Percentiles rank a stretch among this genome's conserved stretches.
phyloP scores from a whole-genome alignment of 2,797 vertebrate species.

The Malacoctenus gilli region DNA sequence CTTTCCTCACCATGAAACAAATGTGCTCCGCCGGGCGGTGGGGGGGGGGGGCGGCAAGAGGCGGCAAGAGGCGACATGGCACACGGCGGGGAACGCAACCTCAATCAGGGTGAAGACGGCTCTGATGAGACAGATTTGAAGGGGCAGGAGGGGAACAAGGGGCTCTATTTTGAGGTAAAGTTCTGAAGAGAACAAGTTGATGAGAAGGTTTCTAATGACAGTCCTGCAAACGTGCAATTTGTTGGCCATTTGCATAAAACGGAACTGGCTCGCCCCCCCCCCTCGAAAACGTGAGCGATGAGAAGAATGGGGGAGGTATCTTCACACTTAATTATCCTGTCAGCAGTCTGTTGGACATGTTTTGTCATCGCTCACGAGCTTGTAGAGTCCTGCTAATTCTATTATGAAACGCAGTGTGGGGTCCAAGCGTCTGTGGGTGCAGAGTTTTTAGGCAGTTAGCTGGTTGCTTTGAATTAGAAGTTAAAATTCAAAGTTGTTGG shows the following conservation, averaged over 20 bases:
- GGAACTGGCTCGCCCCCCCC: constrained; percentile 6
- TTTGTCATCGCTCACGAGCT: too few relatives aligned
- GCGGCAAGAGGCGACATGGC: constrained; percentile 14
- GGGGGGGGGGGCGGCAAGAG: constrained; percentile 28
- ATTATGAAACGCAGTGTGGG: too few relatives aligned
- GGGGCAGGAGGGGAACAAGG: constrained; percentile 14
- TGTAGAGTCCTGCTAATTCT: too few relatives aligned
- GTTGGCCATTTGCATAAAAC: constrained; percentile 44
- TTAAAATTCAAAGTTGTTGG: too few relatives aligned
- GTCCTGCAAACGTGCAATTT: constrained; percentile 3
- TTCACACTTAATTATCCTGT: too few relatives aligned
- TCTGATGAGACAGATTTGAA: constrained; percentile 57
- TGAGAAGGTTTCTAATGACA: constrained; percentile 21
- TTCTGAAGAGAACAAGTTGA: constrained; percentile 7
- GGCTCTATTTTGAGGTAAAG: constrained; percentile 31
- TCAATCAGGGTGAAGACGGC: constrained; percentile 53
- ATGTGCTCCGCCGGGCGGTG: constrained; percentile 34
- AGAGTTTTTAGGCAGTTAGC: too few relatives aligned
- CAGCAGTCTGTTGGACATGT: too few relatives aligned
- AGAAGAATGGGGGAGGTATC: background rate
- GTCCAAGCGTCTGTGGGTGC: too few relatives aligned
- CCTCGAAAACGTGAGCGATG: background rate
- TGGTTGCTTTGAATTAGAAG: too few relatives aligned
- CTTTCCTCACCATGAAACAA: constrained; percentile 56
- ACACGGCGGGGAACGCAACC: constrained; percentile 31